These are phyloP conservation scores for Typhlichthys subterraneus DNA, from an alignment of 2,797 vertebrate genomes.

Conservation along the genomic window DNA sequence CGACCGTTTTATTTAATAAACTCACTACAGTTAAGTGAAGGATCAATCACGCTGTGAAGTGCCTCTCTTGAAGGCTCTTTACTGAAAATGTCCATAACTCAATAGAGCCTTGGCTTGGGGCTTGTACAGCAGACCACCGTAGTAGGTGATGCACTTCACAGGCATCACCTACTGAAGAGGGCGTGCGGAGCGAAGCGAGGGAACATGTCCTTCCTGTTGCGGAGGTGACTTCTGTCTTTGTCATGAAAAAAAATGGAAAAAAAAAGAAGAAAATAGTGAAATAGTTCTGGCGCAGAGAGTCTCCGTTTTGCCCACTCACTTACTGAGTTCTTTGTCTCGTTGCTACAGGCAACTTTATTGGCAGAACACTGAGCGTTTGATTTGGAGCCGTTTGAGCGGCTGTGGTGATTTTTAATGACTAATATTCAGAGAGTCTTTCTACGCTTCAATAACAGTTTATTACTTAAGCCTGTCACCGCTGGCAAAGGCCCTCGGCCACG, in stretches of 20 bases:
- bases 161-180: conserved; percentile 47
- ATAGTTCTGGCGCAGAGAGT: not conserved
- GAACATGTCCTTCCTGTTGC: conserved; percentile 55
- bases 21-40: conserved; percentile 46
- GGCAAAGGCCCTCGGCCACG: not conserved
- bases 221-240: conserved; percentile 18
- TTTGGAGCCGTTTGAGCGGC: conserved; percentile 31
- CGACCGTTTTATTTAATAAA: conserved; percentile 56
- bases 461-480: conserved; percentile 40
- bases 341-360: conserved; percentile 32
- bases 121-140: conserved; percentile 48
- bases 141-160: conserved; percentile 52
- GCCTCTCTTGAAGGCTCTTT: conserved; percentile 56
- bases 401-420: conserved; percentile 37
- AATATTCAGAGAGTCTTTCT: conserved; percentile 17
- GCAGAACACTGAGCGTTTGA: conserved; percentile 36
- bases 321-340: not conserved
- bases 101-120: conserved; percentile 58
- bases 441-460: conserved; percentile 40
- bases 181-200: conserved; percentile 31
- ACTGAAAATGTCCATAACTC: conserved; percentile 62
- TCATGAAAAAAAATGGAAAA: not conserved
- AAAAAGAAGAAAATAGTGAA: not conserved
- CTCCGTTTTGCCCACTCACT: not conserved
- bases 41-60: conserved; percentile 54